Evolutionary conservation across 35 echinoderm and acorn worm genomes (phyloP).

Genomic region (Heliocidaris tuberculata): DNA sequence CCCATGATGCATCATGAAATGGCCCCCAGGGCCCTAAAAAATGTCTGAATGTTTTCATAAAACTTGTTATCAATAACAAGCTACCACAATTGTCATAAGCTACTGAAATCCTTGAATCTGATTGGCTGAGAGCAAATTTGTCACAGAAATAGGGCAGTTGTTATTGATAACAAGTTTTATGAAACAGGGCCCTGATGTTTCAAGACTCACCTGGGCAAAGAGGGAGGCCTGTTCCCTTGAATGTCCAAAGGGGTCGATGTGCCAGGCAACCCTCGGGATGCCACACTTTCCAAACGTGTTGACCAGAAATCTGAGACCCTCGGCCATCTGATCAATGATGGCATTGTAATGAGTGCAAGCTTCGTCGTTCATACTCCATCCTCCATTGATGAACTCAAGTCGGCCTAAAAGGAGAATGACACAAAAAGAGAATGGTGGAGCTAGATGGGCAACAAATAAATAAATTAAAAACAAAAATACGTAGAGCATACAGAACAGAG

Average conservation of each 20-base stretch:
- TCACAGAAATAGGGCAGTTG: too few relatives aligned
- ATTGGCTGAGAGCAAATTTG: too few relatives aligned
- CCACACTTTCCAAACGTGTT: constrained; percentile 95
- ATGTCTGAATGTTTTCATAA: too few relatives aligned
- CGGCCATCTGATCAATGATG: constrained; percentile 97
- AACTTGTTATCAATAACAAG: too few relatives aligned
- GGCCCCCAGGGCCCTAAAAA: too few relatives aligned
- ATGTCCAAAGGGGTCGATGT: constrained; percentile 98
- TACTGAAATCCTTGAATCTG: too few relatives aligned
- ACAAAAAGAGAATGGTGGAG: constrained; percentile 27
- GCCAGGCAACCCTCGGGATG: constrained; percentile 78
- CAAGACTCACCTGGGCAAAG: constrained; percentile 79
- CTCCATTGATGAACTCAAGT: constrained; percentile 96
- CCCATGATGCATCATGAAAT: too few relatives aligned
- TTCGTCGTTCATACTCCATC: constrained; percentile 99
- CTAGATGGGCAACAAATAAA: too few relatives aligned
- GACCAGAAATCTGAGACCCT: constrained; percentile 81
- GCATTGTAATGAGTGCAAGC: constrained; percentile 96
- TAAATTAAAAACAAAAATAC: too few relatives aligned
- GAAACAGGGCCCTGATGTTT: not conserved
- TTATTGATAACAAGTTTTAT: too few relatives aligned
- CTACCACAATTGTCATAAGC: too few relatives aligned
- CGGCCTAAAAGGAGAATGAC: constrained; percentile 61
- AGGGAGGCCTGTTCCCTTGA: constrained; percentile 95
- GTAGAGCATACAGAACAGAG: too few relatives aligned